These are phyloP conservation scores for Eupeodes luniger DNA, from an alignment of 2,888 invertebrate genomes.

Conservation along the genomic window DNA sequence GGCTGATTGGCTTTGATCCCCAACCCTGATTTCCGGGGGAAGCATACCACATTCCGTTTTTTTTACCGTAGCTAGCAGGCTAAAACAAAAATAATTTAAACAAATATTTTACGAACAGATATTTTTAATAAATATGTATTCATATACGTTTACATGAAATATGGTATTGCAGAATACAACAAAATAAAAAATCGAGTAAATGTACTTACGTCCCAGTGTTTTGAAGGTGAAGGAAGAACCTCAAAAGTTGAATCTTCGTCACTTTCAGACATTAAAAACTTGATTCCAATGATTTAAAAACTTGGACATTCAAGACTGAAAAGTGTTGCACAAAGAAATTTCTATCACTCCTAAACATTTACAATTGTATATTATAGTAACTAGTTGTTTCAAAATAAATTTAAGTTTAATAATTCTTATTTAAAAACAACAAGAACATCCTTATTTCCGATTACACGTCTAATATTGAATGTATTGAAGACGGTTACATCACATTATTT, in stretches of 20 bases:
- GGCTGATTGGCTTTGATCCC: conserved; percentile 89
- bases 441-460: background rate
- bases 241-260: conserved; percentile 89
- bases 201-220: conserved; percentile 84
- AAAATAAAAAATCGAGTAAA: too few species aligned
- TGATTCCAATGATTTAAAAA: background rate
- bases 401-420: background rate
- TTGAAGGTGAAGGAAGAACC: conserved; percentile 88
- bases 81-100: conserved; percentile 80
- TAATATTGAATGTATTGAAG: background rate
- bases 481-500: conserved; percentile 28
- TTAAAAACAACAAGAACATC: background rate
- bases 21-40: conserved; percentile 86
- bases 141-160: background rate
- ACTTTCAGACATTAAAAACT: conserved; percentile 86
- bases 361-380: background rate
- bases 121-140: conserved; percentile 68
- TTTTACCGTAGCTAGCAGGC: conserved; percentile 96
- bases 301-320: background rate
- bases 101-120: background rate
- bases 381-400: too few species aligned
- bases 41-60: conserved; percentile 94
- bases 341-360: background rate
- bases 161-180: too few species aligned
- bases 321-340: background rate